Base-by-base conservation (phyloP, 2,888 invertebrate genomes). In the Matsumyia berberina region DNA sequence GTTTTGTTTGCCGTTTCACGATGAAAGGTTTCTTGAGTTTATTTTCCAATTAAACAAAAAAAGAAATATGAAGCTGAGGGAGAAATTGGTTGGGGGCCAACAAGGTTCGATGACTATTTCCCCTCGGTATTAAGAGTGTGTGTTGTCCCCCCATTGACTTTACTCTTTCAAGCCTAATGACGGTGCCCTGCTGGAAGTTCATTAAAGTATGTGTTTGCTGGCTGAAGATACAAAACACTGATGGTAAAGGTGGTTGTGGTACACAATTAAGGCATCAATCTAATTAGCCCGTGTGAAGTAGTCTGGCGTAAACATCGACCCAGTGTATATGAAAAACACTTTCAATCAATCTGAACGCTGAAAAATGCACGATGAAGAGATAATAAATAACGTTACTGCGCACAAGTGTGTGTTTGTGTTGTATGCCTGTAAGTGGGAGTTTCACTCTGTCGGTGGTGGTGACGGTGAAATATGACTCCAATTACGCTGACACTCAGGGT, bases 391-490 rank as follows among this genome's bases (percentile, higher is more conserved):
- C 44, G 49, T 37, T 31, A 17, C 53, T 39, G 15, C 33, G 29
- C 35, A 11, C 8, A 8, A n/a, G n/a, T 24, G 24, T 4, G 24
- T 24, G 4, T 24, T 1, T 24, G 31, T 58, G 58, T 12, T 9
- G 33, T 8, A 35, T 17, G 31, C 49, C 15, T 24, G 4, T 24
- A 49, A 58, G 70, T 70, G 77, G 64, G 64, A 77, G 77, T 64
- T 44, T 39, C 42, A 55, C 24, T 51, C 37, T 31, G 51, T 29
- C 64, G 77, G 35, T 42, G 24, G 39, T 44, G 62, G 51, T 64
- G 62, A 24, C 62, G 82, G 72, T 82, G 82, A 83, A 83, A 83
- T 83, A 83, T 83, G 82, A 83, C 72, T 78, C 82, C 78, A 83
- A 83, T 78, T 83, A 73, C 62, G 67, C 72, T 55, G 82, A 44